A percentile compares a stretch with the other conserved stretches of the same genome.
phyloP scores from a whole-genome alignment of 2,797 vertebrate genomes.

The Hylomyscus alleni region DNA sequence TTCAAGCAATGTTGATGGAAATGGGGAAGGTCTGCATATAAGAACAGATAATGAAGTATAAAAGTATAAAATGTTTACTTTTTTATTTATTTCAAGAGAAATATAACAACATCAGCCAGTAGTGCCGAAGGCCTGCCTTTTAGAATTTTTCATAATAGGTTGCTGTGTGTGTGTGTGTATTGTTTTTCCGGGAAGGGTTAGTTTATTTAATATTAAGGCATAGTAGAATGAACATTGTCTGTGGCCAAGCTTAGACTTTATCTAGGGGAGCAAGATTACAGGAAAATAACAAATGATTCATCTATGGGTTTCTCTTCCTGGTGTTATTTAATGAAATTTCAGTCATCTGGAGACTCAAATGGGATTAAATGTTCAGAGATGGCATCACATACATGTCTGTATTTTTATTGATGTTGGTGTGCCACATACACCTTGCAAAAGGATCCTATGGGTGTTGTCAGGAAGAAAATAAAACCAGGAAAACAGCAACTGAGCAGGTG shows the following conservation, averaged over 20 bases:
- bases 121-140: background rate
- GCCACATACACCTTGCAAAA: background rate
- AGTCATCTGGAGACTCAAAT: background rate
- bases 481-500: background rate
- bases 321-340: background rate
- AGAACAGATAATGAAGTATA: background rate
- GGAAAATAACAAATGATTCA: background rate
- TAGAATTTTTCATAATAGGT: slow-evolving; percentile 25
- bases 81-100: background rate
- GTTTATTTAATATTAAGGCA: slow-evolving; percentile 1
- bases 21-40: background rate
- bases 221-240: background rate
- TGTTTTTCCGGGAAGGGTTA: background rate
- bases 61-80: slow-evolving; percentile 37
- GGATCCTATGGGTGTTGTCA: background rate
- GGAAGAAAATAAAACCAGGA: background rate
- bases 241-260: background rate
- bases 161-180: background rate
- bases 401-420: background rate
- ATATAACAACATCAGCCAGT: background rate
- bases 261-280: background rate
- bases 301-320: background rate
- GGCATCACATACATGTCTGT: background rate
- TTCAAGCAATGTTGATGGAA: background rate
- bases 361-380: slow-evolving; percentile 1